Base-by-base conservation (phyloP, 2,888 invertebrate genomes). In the Perdita meconis region DNA sequence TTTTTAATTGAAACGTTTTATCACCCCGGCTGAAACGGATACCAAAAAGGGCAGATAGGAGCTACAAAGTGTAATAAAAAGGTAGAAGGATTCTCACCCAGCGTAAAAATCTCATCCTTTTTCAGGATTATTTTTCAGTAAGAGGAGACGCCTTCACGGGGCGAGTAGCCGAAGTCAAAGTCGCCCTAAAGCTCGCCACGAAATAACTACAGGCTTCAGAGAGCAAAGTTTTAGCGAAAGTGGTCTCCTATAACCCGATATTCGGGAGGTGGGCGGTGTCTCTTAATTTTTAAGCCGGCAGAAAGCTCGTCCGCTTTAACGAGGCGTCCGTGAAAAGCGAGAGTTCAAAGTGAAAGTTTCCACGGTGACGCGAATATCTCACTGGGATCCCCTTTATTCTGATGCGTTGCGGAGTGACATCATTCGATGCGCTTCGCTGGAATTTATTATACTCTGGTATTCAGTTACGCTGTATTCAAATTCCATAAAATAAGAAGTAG, bases 291-390 rank as follows among this genome's bases (percentile, higher is more conserved):
- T 70, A 56, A 64, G 56, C 8, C 26, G 26, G 13, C 10, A 50
- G 47, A 22, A 56, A 40, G 56, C 64, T 57, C 56, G 38, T 22
- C 56, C 30, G 38, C 63, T 50, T 55, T 57, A 50, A 70, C 22
- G 50, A 70, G 56, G 40, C 50, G 40, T 70, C 50, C 38, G 34
- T 44, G 30, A 50, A 70, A 64, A 70, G 55, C 50, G 64, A 64
- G 70, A 70, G 70, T 64, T 50, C 50, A 30, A 57, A 64, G 70
- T 51, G 64, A 70, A 64, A 70, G 64, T 64, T 24, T 22, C 34
- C 64, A 5, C 19, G 3, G 19, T 12, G 47, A 22, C 47, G 47
- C 47, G 19, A 16, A 19, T 16, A 59, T 66, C 53, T 59, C 13
- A 51, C 2, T 26, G 30, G 57, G 59, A 53, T 10, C 6, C n/a